These are phyloP conservation scores for Coleophora deauratella DNA, from an alignment of 2,888 invertebrate species.

Conservation along the genomic window DNA sequence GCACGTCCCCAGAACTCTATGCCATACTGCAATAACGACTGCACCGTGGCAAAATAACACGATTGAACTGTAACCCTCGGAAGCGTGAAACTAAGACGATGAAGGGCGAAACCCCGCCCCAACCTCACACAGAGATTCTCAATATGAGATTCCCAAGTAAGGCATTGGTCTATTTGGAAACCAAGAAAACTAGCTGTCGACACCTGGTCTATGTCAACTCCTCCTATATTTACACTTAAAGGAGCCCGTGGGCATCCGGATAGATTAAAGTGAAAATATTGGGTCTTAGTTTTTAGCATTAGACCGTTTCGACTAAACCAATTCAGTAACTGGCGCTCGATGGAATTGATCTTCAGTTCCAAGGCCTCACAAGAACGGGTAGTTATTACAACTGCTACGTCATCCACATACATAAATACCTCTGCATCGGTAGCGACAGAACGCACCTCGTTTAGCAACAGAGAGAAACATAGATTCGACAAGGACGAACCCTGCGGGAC, in stretches of 20 bases:
- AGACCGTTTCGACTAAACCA: not conserved
- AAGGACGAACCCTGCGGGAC: not conserved
- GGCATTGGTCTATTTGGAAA: not conserved
- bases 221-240: not conserved
- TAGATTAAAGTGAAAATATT: not conserved
- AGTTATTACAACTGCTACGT: not conserved
- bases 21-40: not conserved
- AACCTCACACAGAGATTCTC: not conserved
- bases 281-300: not conserved
- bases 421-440: not conserved
- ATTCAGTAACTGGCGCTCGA: not conserved
- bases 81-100: not conserved
- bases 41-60: not conserved
- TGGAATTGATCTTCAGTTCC: not conserved
- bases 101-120: not conserved
- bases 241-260: not conserved
- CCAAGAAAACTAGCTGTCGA: not conserved
- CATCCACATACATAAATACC: not conserved
- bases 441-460: not conserved
- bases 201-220: not conserved
- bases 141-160: not conserved
- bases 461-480: not conserved
- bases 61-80: not conserved
- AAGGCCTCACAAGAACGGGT: not conserved
- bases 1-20: slow-evolving; percentile 1